phyloP scores from a whole-genome alignment of 1,140 invertebrate species.

The Euura saliciscinereae region DNA sequence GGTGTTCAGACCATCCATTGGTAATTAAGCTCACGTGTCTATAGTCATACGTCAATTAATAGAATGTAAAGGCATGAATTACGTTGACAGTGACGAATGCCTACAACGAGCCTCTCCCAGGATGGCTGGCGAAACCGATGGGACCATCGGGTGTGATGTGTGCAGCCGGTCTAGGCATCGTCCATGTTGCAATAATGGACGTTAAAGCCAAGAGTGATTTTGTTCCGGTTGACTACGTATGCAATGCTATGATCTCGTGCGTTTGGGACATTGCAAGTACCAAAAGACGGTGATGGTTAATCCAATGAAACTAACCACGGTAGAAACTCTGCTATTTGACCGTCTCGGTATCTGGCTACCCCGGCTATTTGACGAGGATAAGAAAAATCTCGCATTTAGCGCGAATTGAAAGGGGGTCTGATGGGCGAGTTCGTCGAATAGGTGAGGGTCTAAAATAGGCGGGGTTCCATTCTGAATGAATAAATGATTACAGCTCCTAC shows the following conservation, averaged over 20 bases:
- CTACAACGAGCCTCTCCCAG: constrained; percentile 49
- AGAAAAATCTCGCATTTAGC: not conserved
- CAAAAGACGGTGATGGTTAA: constrained; percentile 18
- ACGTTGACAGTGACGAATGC: constrained; percentile 40
- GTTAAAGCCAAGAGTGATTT: constrained; percentile 61
- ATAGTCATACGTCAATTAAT: no score
- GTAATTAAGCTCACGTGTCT: constrained; percentile 11
- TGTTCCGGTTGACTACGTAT: constrained; percentile 70
- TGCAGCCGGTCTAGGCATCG: constrained; percentile 63
- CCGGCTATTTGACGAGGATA: not conserved
- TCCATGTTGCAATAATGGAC: constrained; percentile 63
- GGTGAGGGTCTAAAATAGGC: not conserved
- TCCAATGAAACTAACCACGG: not conserved
- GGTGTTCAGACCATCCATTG: constrained; percentile 71
- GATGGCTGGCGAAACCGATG: constrained; percentile 77
- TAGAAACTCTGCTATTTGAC: not conserved
- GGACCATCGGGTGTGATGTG: constrained; percentile 65
- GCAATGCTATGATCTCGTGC: constrained; percentile 66
- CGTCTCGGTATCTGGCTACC: not conserved
- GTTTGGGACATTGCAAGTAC: constrained; percentile 55
- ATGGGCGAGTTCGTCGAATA: not conserved
- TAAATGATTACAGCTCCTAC: not conserved
- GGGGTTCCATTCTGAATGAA: no score
- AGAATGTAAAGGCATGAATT: not conserved
- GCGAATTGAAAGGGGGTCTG: not conserved